Conservation (phyloP, 2,888 invertebrate species). For the Andrena praecox region DNA sequence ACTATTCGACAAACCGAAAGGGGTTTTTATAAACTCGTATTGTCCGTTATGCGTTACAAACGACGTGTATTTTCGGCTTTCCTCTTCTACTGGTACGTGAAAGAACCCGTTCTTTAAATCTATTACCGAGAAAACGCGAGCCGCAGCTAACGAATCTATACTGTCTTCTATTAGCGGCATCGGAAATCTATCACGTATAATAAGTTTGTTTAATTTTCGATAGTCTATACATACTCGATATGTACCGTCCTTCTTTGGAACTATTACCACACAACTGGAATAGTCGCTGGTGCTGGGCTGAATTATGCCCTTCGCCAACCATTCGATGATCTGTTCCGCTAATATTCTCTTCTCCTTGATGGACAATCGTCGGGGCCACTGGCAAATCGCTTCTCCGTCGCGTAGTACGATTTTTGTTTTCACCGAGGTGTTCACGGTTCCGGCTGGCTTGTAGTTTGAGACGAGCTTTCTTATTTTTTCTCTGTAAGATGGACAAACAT, state of each 20-base stretch:
- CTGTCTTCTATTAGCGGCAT: constrained; percentile 27
- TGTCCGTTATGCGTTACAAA: constrained; percentile 11
- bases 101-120: constrained; percentile 20
- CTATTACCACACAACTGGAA: constrained; percentile 17
- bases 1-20: constrained; percentile 14
- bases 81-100: constrained; percentile 12
- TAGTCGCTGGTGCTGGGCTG: constrained; percentile 2
- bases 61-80: constrained; percentile 1
- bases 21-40: constrained; percentile 9
- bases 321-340: constrained; percentile 8
- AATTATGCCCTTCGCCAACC: constrained; percentile 19
- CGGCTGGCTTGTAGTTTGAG: background rate
- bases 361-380: constrained; percentile 9
- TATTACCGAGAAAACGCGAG: constrained; percentile 5
- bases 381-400: background rate
- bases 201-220: constrained; percentile 13
- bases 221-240: constrained; percentile 23
- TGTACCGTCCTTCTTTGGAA: constrained; percentile 20
- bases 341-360: constrained; percentile 11
- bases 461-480: background rate
- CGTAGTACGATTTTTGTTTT: constrained; percentile 13
- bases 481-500: background rate
- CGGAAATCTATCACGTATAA: constrained; percentile 16
- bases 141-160: constrained; percentile 3
- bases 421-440: background rate